Evolutionary conservation across 2,797 vertebrate genomes (phyloP), one percentile per base, ranked within the genome.

Genomic region (Poeciliopsis turneri): DNA sequence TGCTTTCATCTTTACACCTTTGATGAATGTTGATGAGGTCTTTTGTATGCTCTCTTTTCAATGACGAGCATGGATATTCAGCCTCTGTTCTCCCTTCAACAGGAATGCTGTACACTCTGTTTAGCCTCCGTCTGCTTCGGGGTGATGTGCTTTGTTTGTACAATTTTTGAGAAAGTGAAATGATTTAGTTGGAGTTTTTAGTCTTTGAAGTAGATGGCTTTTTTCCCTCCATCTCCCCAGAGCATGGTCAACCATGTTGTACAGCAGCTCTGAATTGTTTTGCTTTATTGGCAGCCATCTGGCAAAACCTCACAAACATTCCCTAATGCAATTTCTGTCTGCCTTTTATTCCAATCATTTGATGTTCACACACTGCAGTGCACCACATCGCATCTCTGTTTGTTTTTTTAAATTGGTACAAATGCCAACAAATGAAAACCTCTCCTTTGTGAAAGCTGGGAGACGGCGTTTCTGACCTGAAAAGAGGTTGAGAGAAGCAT

Each of bases 251-350:
- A 74, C 84, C 77, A 49, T 76, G 80, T 84, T 91, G 77, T 81
- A 86, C 81, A 87, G 76, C 84, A 79, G 82, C n/a, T 59, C 78
- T 77, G 74, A 82, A 90, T 81, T 89, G 80, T 92, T 91, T 83
- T 91, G 90, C 86, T 87, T 90, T 88, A 86, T 89, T 86, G 83
- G 84, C 87, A 89, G 90, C 92, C 92, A 94, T 92, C 92, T 94
- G 93, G 90, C 89, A 86, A 84, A 89, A 83, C 82, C 84, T 92
- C 86, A 89, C 88, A 91, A 89, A 88, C 84, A 87, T 82, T 81
- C 86, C 82, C 83, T 91, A 90, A 92, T 90, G 84, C 79, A 89
- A 85, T 92, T 93, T 87, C 80, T 85, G 82, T 30, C 81, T 80
- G 82, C 59, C 43, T 88, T 86, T 90, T 74, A 68, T 78, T 84